Percentiles rank a stretch among this genome's conserved stretches.
Evolutionary conservation across 2,797 vertebrate genomes (phyloP).

Genomic region (Epinephelus awoara): DNA sequence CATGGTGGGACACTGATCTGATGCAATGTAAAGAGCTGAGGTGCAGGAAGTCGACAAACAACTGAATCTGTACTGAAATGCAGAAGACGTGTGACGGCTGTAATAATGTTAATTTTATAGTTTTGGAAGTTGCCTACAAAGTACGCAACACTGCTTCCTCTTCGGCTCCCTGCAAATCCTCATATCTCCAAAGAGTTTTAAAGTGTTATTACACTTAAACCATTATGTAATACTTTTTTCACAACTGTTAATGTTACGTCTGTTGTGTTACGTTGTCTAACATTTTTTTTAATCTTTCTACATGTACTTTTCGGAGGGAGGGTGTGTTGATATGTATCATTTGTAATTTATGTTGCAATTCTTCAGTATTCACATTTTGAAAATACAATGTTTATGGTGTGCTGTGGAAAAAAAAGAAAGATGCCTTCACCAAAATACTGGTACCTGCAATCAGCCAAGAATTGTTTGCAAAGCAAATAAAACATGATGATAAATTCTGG

Average conservation of each 20-base stretch:
- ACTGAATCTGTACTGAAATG: slow-evolving; percentile 26
- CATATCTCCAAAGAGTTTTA: slow-evolving; percentile 59
- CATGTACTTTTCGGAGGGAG: slow-evolving; percentile 43
- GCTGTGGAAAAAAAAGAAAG: slow-evolving; percentile 58
- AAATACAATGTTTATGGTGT: slow-evolving; percentile 71
- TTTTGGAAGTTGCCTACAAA: slow-evolving; percentile 44
- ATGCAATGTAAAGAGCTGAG: slow-evolving; percentile 8
- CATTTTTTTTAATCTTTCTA: slow-evolving; percentile 50
- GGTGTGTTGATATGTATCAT: slow-evolving; percentile 64
- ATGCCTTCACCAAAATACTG: slow-evolving; percentile 70
- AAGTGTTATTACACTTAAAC: slow-evolving; percentile 31
- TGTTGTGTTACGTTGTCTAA: slow-evolving; percentile 37
- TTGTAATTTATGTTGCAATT: slow-evolving; percentile 71
- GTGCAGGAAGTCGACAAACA: slow-evolving; percentile 3
- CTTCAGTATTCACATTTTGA: slow-evolving; percentile 64
- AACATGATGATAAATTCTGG: slow-evolving; percentile 60
- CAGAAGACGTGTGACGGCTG: slow-evolving; percentile 19
- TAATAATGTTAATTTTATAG: slow-evolving; percentile 12
- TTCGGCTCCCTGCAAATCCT: slow-evolving; percentile 37
- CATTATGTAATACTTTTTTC: slow-evolving; percentile 41
- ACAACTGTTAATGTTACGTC: slow-evolving; percentile 42
- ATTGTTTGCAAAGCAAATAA: slow-evolving; percentile 81
- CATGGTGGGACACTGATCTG: background rate
- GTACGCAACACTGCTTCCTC: slow-evolving; percentile 61
- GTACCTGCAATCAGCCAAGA: slow-evolving; percentile 80